Evolutionary conservation across 2,113 vertebrate species (phyloP), one percentile per base, ranked within the genome.

Genomic region (Caretta caretta): DNA sequence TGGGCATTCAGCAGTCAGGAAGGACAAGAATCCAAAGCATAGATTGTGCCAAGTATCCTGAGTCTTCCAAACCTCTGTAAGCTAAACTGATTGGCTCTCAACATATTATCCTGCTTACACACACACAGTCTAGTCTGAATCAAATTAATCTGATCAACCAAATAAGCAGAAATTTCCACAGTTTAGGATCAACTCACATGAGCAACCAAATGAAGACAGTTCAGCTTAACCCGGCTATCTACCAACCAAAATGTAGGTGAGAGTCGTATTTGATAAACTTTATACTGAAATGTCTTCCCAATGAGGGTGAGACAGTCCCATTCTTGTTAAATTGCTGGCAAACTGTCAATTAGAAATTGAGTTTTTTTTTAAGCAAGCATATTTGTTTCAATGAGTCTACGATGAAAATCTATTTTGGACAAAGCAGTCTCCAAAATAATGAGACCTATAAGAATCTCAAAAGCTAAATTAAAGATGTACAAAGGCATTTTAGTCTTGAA

Each of bases 401-500:
- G 86, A 14, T 42, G 8, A 53, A 83, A 91, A 69, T 80, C 27
- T 50, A 7, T 83, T 65, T 88, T 94, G 42, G 80, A 80, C 2
- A 54, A 56, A 87, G 86, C 31, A 92, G 50, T 4, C 25, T 93
- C 59, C 22, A n/a, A 76, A 89, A 96, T 14, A 92, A 75, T 1
- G 20, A 87, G 10, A 81, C 0, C 38, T 86, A 24, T 29, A 86
- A 57, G 50, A 14, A 96, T 14, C 14, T 48, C 75, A 92, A 94
- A 81, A 94, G 80, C 69, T 80, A 90, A 94, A 87, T 19, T 53
- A 95, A 79, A 83, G 72, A 85, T 82, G 1, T 78, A 80, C 57
- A 94, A 87, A 46, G 27, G 83, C 88, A 90, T 90, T 50, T 94
- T 80, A 91, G 54, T 38, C 76, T 80, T 91, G 86, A 89, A 51